Conservation (phyloP, 2,113 vertebrate species). For the Caretta caretta region DNA sequence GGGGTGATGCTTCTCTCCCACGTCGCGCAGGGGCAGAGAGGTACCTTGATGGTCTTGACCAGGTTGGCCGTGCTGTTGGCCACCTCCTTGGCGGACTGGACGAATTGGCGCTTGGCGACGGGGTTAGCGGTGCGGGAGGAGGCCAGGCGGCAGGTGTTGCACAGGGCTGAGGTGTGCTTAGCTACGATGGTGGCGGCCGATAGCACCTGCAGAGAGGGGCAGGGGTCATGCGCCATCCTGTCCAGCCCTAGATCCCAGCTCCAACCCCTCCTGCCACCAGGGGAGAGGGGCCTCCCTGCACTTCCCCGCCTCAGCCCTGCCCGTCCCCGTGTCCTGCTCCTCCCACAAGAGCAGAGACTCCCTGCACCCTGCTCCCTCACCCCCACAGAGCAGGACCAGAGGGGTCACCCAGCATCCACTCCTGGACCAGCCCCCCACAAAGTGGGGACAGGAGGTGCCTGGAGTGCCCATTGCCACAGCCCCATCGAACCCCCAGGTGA, state of each 20-base stretch:
- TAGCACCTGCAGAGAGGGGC: constrained; percentile 84
- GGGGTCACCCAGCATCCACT: background rate
- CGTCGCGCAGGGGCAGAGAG: background rate
- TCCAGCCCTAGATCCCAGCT: background rate
- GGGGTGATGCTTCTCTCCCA: too few species aligned
- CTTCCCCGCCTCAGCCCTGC: too few species aligned
- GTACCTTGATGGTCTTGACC: constrained; percentile 98
- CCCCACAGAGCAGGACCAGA: background rate
- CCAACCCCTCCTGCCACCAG: rapidly evolving
- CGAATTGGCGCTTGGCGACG: constrained; percentile 98
- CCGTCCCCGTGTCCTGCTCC: background rate
- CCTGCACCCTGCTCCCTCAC: background rate
- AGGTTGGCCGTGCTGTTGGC: constrained; percentile 98
- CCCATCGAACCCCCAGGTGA: too few species aligned
- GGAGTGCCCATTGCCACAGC: too few species aligned
- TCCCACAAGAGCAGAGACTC: too few species aligned
- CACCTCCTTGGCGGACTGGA: constrained; percentile 98
- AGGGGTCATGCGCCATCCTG: rapidly evolving
- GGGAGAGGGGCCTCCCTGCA: too few species aligned
- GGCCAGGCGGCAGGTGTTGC: constrained; percentile 95
- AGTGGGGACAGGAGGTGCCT: too few species aligned
- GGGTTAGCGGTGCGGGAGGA: constrained; percentile 94
- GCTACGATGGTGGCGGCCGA: constrained; percentile 98
- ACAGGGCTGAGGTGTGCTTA: constrained; percentile 96
- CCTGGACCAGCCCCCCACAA: too few species aligned